These are phyloP conservation scores for Bungarus multicinctus DNA, from an alignment of 2,113 vertebrate species.

Conservation along the genomic window DNA sequence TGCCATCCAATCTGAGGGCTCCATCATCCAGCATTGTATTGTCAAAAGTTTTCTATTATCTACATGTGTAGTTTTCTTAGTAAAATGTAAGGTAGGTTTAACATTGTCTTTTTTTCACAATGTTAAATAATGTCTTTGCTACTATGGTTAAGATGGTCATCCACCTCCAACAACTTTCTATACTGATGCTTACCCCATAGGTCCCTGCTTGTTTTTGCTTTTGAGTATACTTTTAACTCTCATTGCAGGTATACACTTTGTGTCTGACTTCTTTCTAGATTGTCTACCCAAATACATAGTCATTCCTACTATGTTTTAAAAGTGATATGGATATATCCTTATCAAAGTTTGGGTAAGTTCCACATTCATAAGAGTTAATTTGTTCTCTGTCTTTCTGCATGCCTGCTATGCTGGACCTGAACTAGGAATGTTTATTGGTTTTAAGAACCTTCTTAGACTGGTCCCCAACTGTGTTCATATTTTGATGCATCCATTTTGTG, in stretches of 20 bases:
- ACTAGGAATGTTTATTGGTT: neutral
- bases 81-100: neutral
- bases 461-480: neutral
- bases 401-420: neutral
- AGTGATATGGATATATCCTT: neutral
- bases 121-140: neutral
- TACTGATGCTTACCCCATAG: neutral
- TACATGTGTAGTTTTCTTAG: neutral
- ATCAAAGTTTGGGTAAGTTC: neutral
- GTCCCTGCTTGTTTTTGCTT: neutral
- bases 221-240: neutral
- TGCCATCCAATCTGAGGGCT: neutral
- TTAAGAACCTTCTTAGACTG: neutral
- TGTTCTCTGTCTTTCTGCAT: neutral
- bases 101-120: neutral
- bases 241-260: neutral
- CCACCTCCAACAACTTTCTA: neutral
- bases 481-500: neutral
- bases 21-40: neutral
- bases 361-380: neutral
- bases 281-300: neutral
- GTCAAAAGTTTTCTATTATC: neutral
- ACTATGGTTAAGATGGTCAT: neutral
- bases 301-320: neutral
- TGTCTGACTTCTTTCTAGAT: neutral